Percentiles rank a stretch among this genome's conserved stretches.
Evolutionary conservation across 2,113 vertebrate species (phyloP).

Genomic region (Heptranchias perlo): DNA sequence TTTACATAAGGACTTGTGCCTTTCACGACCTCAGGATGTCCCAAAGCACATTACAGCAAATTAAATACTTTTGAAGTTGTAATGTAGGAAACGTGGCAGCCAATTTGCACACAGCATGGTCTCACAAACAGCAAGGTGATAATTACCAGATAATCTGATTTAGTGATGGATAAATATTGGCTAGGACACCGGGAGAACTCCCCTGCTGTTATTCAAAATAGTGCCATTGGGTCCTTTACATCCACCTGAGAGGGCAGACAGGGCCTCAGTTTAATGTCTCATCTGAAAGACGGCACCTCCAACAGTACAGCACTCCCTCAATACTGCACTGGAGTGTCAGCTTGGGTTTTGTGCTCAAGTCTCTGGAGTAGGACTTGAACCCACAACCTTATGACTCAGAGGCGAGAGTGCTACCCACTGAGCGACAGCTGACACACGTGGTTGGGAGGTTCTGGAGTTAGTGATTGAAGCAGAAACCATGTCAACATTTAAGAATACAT

Average conservation of each 20-base stretch:
- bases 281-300: too few relatives aligned
- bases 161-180: neutral
- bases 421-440: too few relatives aligned
- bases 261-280: too few relatives aligned
- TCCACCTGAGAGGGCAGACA: neutral
- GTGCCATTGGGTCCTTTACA: neutral
- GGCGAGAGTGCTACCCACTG: too few relatives aligned
- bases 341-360: too few relatives aligned
- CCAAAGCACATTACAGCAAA: too few relatives aligned
- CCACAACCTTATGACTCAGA: too few relatives aligned
- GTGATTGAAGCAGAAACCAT: neutral
- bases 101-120: neutral
- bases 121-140: neutral
- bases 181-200: neutral
- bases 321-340: too few relatives aligned
- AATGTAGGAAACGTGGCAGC: neutral
- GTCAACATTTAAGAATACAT: neutral
- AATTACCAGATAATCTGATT: neutral
- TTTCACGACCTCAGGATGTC: neutral
- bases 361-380: too few relatives aligned
- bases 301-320: too few relatives aligned
- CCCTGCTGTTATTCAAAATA: neutral
- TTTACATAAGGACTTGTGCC: neutral
- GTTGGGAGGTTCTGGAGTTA: neutral
- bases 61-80: neutral